Percentiles rank a stretch among this genome's conserved stretches.
phyloP scores from a whole-genome alignment of 1,140 invertebrate genomes.

The Caenorhabditis inopinata region DNA sequence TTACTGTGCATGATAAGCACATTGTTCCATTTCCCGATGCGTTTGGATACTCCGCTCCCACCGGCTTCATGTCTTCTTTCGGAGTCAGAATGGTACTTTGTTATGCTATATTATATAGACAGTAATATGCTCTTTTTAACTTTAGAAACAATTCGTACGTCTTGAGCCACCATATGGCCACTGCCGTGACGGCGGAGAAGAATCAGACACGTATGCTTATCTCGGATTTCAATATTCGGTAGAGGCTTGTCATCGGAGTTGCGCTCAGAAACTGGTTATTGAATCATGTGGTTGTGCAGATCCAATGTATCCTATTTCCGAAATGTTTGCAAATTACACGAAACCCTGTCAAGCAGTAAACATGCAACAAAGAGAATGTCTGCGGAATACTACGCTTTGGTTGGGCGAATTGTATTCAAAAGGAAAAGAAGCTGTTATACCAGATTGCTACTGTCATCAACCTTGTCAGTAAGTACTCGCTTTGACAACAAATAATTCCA shows the following conservation, averaged over 20 bases:
- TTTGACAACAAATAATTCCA: background rate
- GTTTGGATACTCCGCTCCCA: conserved; percentile 64
- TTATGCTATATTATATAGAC: background rate
- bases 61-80: conserved; percentile 65
- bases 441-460: conserved; percentile 62
- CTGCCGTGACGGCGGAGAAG: conserved; percentile 59
- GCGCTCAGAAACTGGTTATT: conserved; percentile 63
- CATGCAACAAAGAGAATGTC: conserved; percentile 55
- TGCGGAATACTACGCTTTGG: conserved; percentile 60
- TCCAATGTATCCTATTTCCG: conserved; percentile 51
- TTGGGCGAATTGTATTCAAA: conserved; percentile 58
- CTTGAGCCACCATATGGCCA: conserved; percentile 60
- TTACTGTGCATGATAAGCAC: conserved; percentile 66
- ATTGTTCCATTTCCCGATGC: conserved; percentile 65
- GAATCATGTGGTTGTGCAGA: conserved; percentile 63
- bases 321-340: background rate
- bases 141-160: conserved; percentile 64
- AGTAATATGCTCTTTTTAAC: background rate
- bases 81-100: conserved; percentile 61
- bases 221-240: conserved; percentile 65
- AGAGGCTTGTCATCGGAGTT: conserved; percentile 65
- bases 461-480: conserved; percentile 57
- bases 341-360: conserved; percentile 28
- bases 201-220: conserved; percentile 58
- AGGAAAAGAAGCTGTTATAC: conserved; percentile 43